Base-by-base conservation (phyloP, 1,140 invertebrate genomes). In the Euborellia annulipes region DNA sequence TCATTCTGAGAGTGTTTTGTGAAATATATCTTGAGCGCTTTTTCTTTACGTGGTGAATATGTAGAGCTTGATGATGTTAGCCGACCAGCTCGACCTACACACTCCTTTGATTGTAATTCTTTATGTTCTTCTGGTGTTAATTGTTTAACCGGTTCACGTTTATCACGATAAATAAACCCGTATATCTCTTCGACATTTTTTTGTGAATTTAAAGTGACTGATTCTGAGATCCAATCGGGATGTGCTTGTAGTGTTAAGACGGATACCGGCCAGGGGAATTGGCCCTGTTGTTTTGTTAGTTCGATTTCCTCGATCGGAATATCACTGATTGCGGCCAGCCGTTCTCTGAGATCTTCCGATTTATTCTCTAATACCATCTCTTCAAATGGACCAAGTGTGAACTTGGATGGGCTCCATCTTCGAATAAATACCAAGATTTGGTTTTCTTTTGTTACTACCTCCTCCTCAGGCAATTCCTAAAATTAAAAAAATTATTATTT, bases 21-120 rank as follows among this genome's bases (percentile, higher is more conserved):
- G 44, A 80, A 62, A 61, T 83, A 79, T 53, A 85, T 85, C 64
- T 81, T 83, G 21, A 85, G 64, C 3, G 74, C 78, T 53, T 70
- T 69, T 62, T 85, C 82, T 54, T 74, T 75, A 45, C 78, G 64
- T 47, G 69, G 72, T 37, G 61, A 69, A 60, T 62, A 63, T 30
- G 62, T 64, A 43, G 66, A 67, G 40, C 60, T 59, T 43, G 58
- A 58, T 43, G 61, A 60, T 43, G 57, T 60, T 43, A 50, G 51
- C 39, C 59, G 52, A 45, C 61, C 60, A 48, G 64, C 62, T 45
- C 66, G 52, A 20, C 65, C 62, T 18, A 60, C 57, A 58, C 73
- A 77, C 58, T 79, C 78, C 55, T 67, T 71, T 48, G 66, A 63
- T 42, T 60, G 61, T 20, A 82, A 66, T 55, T 78, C 72, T 45